Conservation (phyloP, 2,888 invertebrate species). For the Melolontha melolontha region DNA sequence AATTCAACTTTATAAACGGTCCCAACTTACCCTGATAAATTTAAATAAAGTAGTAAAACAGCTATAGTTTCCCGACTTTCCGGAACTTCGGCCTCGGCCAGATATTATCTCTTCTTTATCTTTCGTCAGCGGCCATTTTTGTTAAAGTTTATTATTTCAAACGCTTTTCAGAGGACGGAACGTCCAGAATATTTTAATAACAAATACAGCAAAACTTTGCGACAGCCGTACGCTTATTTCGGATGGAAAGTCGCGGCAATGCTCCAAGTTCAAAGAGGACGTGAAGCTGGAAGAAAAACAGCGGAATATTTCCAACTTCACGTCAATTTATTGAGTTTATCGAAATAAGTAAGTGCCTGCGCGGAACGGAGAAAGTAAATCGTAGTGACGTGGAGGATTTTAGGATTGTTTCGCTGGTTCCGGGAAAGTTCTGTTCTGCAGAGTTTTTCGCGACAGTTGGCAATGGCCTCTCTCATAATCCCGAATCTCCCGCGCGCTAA, state of each 20-base stretch:
- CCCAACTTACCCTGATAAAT: slow-evolving; percentile 28
- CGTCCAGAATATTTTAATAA: slow-evolving; percentile 40
- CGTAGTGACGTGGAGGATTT: background rate
- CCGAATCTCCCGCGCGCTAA: slow-evolving; percentile 49
- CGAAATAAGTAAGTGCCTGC: background rate
- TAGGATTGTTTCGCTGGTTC: slow-evolving; percentile 7
- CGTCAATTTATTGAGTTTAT: background rate
- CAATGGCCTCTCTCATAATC: slow-evolving; percentile 51
- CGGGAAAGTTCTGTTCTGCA: slow-evolving; percentile 25
- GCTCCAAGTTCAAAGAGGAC: background rate
- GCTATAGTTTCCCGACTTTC: slow-evolving; percentile 19
- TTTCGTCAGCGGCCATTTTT: slow-evolving; percentile 16
- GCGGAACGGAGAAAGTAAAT: background rate
- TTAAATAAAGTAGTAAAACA: slow-evolving; percentile 31
- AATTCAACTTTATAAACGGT: slow-evolving; percentile 17
- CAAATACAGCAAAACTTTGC: slow-evolving; percentile 37
- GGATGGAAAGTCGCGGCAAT: background rate
- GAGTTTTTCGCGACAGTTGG: slow-evolving; percentile 49
- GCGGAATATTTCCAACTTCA: background rate
- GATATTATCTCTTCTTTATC: slow-evolving; percentile 19
- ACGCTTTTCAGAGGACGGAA: slow-evolving; percentile 17
- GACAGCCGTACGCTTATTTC: slow-evolving; percentile 1
- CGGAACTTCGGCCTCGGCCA: background rate
- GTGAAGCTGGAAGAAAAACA: background rate
- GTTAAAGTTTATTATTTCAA: slow-evolving; percentile 37